These are phyloP conservation scores for Callorhinus ursinus DNA, from an alignment of 2,113 vertebrate genomes.

Conservation along the genomic window DNA sequence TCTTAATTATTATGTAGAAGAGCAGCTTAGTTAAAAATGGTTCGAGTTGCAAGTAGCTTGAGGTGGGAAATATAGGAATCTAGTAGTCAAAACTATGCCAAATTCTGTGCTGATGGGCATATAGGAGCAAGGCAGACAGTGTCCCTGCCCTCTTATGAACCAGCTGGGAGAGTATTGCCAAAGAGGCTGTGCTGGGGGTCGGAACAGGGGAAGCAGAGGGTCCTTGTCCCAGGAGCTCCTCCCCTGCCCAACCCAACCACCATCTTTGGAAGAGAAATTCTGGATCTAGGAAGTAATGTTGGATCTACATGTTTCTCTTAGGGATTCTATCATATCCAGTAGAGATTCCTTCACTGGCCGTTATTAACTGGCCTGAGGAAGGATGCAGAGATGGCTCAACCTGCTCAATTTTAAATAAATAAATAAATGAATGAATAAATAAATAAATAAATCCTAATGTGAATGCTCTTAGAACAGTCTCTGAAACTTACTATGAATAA, in stretches of 20 bases:
- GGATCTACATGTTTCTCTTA: background rate
- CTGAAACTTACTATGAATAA: constrained; percentile 64
- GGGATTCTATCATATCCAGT: background rate
- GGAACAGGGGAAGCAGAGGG: background rate
- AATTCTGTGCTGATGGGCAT: background rate
- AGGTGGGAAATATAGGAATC: background rate
- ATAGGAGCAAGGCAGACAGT: background rate
- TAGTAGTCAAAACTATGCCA: background rate
- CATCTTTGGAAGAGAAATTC: background rate
- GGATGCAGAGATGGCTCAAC: background rate
- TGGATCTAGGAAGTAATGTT: background rate
- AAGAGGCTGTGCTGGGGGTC: background rate
- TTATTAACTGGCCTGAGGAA: background rate
- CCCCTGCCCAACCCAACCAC: background rate
- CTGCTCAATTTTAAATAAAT: constrained; percentile 41
- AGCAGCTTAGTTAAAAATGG: background rate
- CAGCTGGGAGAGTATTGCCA: background rate
- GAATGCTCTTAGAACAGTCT: background rate
- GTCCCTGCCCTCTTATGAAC: background rate
- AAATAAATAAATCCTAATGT: constrained; percentile 38
- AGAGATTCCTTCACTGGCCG: background rate
- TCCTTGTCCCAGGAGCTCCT: background rate
- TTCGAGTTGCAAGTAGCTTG: background rate
- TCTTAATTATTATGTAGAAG: background rate
- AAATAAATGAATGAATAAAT: background rate